Conservation (phyloP, 2,113 vertebrate genomes). For the Menidia beryllina region DNA sequence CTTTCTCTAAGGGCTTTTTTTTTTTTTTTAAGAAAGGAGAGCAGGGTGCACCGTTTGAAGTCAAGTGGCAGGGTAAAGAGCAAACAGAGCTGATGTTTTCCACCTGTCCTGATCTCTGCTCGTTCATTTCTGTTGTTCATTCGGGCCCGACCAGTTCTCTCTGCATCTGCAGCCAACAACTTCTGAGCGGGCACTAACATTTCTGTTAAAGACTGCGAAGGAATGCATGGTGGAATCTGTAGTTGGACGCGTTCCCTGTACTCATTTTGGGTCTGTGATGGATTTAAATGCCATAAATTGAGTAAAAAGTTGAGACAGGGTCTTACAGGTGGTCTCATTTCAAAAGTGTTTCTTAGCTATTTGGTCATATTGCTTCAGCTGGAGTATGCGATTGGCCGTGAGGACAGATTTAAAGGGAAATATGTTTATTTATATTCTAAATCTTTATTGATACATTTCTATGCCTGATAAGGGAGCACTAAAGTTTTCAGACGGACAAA, state of each 20-base stretch:
- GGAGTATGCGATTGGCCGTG: neutral
- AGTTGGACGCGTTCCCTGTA: conserved; percentile 18
- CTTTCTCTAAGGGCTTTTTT: conserved; percentile 38
- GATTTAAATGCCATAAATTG: conserved; percentile 1
- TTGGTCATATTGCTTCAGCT: neutral
- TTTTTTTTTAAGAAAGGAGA: conserved; percentile 48
- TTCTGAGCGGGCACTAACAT: conserved; percentile 3
- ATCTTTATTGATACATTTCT: neutral
- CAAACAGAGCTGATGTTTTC: conserved; percentile 55
- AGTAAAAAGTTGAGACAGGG: neutral
- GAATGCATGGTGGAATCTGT: conserved; percentile 27
- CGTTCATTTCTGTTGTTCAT: conserved; percentile 42
- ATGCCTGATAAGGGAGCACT: neutral
- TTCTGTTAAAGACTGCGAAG: conserved; percentile 37
- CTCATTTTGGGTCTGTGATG: conserved; percentile 10
- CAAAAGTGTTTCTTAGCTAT: neutral
- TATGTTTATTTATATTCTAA: neutral
- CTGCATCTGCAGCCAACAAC: neutral
- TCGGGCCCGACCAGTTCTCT: conserved; percentile 19
- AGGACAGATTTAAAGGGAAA: neutral
- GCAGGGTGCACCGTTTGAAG: conserved; percentile 50
- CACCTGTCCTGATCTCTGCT: conserved; percentile 48
- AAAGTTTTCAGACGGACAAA: too few species aligned
- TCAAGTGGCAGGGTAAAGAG: conserved; percentile 51
- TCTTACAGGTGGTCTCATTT: conserved; percentile 28